Evolutionary conservation across 2,113 vertebrate genomes (phyloP).

Genomic region (Crypturellus undulatus): DNA sequence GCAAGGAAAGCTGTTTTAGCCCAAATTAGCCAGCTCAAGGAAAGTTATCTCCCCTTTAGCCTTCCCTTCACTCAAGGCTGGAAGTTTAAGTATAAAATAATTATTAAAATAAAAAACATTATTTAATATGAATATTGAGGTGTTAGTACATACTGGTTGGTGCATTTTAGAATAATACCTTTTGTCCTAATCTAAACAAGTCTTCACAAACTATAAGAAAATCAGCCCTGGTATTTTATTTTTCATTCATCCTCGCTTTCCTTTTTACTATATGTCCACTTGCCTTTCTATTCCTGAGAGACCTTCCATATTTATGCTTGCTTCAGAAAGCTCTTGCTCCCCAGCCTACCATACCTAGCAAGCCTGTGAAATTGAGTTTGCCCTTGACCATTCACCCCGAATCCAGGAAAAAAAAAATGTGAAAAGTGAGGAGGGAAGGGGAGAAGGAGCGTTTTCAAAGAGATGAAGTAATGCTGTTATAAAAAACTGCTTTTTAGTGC

Average conservation of each 20-base stretch:
- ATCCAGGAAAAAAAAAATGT: background rate
- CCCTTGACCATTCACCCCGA: background rate
- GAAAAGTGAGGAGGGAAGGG: background rate
- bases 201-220: background rate
- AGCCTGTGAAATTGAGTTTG: background rate
- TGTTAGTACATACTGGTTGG: background rate
- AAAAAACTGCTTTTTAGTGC: background rate
- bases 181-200: background rate
- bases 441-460: background rate
- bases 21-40: constrained; percentile 16
- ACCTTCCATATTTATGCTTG: constrained; percentile 15
- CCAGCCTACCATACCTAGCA: constrained; percentile 22
- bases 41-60: constrained; percentile 1
- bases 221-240: background rate
- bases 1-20: constrained; percentile 9
- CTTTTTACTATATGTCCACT: background rate
- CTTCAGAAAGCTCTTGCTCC: constrained; percentile 39
- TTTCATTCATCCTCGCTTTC: background rate
- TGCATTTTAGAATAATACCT: background rate
- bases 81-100: background rate
- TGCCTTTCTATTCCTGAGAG: background rate
- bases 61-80: background rate
- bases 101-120: background rate
- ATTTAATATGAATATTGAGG: background rate
- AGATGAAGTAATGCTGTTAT: background rate